Conservation (phyloP, 2,888 invertebrate genomes). For the Lycocerus yunnanus region DNA sequence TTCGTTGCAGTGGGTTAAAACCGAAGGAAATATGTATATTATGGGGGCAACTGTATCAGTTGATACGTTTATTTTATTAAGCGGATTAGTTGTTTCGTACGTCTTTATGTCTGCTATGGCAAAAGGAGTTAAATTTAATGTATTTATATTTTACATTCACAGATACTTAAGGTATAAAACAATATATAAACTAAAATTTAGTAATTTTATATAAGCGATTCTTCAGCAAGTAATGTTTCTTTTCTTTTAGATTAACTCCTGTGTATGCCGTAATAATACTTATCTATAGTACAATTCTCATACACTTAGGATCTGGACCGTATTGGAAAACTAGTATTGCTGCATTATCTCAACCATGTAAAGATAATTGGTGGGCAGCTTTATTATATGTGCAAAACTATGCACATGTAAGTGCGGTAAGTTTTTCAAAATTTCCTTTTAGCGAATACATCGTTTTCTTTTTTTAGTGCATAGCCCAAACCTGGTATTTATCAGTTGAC, state of each 20-base stretch:
- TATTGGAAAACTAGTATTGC: neutral
- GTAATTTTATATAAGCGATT: neutral
- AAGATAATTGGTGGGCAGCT: neutral
- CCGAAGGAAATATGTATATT: neutral
- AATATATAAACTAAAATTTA: neutral
- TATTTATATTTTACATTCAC: neutral
- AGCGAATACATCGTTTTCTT: neutral
- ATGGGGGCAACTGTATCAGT: conserved; percentile 59
- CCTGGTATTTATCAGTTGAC: neutral
- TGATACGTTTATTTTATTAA: conserved; percentile 68
- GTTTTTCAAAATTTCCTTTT: neutral
- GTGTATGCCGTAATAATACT: neutral
- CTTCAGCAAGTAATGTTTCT: neutral
- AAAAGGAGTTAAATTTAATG: neutral
- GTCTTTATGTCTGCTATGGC: conserved; percentile 18
- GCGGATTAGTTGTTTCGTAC: conserved; percentile 63
- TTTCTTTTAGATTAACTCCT: conserved; percentile 5
- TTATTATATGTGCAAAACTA: neutral
- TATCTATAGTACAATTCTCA: neutral
- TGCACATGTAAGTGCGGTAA: neutral
- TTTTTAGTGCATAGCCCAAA: neutral
- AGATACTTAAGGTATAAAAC: neutral
- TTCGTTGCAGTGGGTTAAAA: neutral
- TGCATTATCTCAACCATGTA: neutral
- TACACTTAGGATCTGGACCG: neutral